These are phyloP conservation scores for Sigmodon hispidus DNA, from an alignment of 2,113 vertebrate species.

Conservation along the genomic window DNA sequence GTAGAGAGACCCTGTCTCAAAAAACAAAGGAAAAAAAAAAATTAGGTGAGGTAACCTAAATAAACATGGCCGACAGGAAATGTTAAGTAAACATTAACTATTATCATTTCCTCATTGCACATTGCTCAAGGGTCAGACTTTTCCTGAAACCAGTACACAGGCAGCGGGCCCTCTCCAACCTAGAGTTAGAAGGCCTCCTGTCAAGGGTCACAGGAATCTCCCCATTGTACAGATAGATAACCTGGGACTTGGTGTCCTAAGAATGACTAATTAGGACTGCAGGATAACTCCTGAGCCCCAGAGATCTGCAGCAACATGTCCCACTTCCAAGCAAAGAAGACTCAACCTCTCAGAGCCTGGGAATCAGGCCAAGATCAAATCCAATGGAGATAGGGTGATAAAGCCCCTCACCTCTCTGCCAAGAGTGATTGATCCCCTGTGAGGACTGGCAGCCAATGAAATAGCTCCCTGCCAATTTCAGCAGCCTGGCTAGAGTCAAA, in stretches of 20 bases:
- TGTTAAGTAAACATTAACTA: slow-evolving; percentile 30
- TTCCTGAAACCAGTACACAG: neutral
- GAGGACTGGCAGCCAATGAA: neutral
- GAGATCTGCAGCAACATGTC: neutral
- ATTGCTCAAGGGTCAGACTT: neutral
- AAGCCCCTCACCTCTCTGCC: neutral
- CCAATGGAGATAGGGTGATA: neutral
- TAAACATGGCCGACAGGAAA: neutral
- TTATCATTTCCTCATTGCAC: neutral
- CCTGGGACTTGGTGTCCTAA: neutral
- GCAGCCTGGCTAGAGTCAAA: neutral
- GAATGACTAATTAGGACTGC: neutral
- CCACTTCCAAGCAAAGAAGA: neutral
- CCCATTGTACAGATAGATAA: neutral
- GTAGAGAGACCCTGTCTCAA: neutral
- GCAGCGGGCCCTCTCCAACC: neutral
- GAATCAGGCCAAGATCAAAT: neutral
- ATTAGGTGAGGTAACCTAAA: neutral
- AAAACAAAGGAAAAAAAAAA: neutral
- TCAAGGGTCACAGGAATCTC: neutral
- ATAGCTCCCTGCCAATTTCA: neutral
- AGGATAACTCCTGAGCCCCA: neutral
- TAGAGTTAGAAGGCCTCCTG: neutral
- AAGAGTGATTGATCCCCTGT: neutral
- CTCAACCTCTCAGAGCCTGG: neutral